phyloP scores from a whole-genome alignment of 2,797 vertebrate species.

The Anisognathus igniventris region DNA sequence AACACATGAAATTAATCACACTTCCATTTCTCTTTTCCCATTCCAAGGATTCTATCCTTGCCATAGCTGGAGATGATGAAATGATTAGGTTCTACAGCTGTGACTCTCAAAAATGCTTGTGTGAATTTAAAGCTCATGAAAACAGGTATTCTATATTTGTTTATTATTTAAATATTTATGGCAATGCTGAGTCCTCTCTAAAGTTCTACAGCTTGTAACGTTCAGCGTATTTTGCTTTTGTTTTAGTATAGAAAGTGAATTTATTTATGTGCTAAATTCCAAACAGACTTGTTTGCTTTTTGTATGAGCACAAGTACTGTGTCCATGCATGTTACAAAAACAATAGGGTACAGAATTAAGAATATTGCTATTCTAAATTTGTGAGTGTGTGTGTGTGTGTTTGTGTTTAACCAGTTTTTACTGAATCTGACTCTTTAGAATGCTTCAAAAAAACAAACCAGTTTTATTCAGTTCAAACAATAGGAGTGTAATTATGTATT shows the following conservation, averaged over 20 bases:
- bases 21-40: neutral
- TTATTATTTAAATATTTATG: neutral
- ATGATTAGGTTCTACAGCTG: conserved; percentile 82
- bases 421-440: neutral
- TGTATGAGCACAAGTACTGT: neutral
- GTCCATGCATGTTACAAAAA: neutral
- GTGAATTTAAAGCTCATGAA: conserved; percentile 93
- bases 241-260: neutral
- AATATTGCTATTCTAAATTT: neutral
- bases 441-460: neutral
- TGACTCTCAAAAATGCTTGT: conserved; percentile 77
- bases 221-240: neutral
- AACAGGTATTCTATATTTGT: conserved; percentile 80
- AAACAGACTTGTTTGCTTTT: neutral
- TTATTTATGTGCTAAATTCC: neutral
- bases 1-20: neutral
- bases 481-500: neutral
- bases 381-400: neutral
- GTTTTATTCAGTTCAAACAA: neutral
- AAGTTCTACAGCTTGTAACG: neutral
- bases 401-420: neutral
- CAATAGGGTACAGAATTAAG: neutral
- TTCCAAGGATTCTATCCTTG: conserved; percentile 83
- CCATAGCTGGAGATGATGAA: conserved; percentile 89
- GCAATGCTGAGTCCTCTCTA: neutral